These are phyloP conservation scores for Bimastos eiseni DNA, from an alignment of 2,888 invertebrate genomes.

Conservation along the genomic window DNA sequence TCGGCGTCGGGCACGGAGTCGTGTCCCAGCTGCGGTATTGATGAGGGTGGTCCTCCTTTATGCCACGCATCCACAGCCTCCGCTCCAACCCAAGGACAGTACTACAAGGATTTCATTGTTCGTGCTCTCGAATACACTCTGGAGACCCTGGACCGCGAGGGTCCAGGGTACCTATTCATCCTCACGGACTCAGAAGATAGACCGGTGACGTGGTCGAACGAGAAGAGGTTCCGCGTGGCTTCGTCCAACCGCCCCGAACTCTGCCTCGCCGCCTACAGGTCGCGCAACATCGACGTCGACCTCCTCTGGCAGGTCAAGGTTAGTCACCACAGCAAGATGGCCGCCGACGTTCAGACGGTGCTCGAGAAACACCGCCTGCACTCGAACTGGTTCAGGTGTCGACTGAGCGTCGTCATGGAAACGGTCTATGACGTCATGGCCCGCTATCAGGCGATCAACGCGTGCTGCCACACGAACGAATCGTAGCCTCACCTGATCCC, in stretches of 20 bases:
- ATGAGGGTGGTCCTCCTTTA: neutral
- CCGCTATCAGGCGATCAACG: conserved; percentile 22
- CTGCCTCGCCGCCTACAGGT: conserved; percentile 38
- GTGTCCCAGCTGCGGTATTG: neutral
- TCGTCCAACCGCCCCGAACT: conserved; percentile 41
- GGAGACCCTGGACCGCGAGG: conserved; percentile 40
- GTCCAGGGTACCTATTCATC: conserved; percentile 44
- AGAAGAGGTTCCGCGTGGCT: conserved; percentile 43
- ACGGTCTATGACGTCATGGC: conserved; percentile 36
- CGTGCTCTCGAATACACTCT: conserved; percentile 38
- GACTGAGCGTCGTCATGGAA: conserved; percentile 41
- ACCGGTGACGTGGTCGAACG: conserved; percentile 39
- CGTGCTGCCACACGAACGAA: neutral
- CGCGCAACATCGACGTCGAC: conserved; percentile 41
- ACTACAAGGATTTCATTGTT: conserved; percentile 30
- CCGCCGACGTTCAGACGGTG: conserved; percentile 35
- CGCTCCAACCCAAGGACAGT: conserved; percentile 19
- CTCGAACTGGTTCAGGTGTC: conserved; percentile 43
- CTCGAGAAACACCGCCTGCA: conserved; percentile 38
- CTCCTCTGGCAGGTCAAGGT: conserved; percentile 44
- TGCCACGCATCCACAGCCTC: neutral
- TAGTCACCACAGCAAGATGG: conserved; percentile 36
- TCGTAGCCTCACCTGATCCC: neutral
- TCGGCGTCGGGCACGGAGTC: neutral
- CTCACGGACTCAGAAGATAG: conserved; percentile 39